A percentile compares a stretch with the other conserved stretches of the same genome.
These are phyloP conservation scores for Coreius guichenoti DNA, from an alignment of 2,797 vertebrate species.

Conservation along the genomic window DNA sequence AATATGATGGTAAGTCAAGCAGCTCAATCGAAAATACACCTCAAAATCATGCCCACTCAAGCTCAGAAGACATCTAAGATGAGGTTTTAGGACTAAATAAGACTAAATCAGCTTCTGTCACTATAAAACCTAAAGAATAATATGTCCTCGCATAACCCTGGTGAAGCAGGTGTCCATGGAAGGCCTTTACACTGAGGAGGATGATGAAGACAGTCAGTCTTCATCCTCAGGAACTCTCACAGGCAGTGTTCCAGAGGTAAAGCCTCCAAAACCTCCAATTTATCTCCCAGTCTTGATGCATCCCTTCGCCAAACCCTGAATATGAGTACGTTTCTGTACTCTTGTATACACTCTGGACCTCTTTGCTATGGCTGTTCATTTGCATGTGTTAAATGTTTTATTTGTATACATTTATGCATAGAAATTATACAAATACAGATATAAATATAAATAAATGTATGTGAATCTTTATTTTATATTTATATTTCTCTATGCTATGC, in stretches of 20 bases:
- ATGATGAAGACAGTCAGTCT: conserved; percentile 70
- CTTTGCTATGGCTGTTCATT: background rate
- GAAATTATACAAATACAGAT: background rate
- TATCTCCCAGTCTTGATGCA: conserved; percentile 12
- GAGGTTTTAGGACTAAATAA: background rate
- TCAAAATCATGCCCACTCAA: background rate
- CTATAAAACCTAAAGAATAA: background rate
- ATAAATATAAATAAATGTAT: no score
- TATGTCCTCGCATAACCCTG: conserved; percentile 18
- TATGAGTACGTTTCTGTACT: background rate
- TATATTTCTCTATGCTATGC: background rate
- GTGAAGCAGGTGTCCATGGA: conserved; percentile 71
- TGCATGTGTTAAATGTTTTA: background rate
- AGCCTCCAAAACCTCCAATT: conserved; percentile 30
- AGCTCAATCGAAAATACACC: background rate
- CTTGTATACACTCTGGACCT: background rate
- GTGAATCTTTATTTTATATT: background rate
- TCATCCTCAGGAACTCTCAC: conserved; percentile 89
- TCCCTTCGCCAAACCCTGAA: conserved; percentile 8
- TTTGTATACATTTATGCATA: background rate
- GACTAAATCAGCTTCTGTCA: background rate
- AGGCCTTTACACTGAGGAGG: conserved; percentile 64
- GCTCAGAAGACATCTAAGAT: background rate
- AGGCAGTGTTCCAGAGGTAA: conserved; percentile 81
- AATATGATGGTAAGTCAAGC: conserved; percentile 52